Evolutionary conservation across 2,888 invertebrate species (phyloP), one percentile per base, ranked within the genome.

Genomic region (Drosophila paracracens): DNA sequence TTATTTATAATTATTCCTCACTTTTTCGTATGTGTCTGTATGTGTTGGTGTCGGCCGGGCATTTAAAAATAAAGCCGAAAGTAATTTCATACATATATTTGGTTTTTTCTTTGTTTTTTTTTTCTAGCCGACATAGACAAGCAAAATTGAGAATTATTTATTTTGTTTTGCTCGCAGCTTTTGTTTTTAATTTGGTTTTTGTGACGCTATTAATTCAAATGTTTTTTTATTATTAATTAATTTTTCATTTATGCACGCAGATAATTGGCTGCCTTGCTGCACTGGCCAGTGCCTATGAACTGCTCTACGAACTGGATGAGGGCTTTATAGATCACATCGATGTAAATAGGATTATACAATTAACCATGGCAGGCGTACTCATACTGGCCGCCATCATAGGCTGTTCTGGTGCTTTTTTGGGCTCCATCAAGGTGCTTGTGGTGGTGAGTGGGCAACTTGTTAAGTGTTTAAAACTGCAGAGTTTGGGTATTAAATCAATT

Each of bases 381-480:
- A 74, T 91, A 4, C 25, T 91, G 36, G 79, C 89, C 29, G 83
- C 91, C 3, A 71, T 92, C 46, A 74, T 92, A 8, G 91, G 91
- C 40, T 92, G 92, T 56, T 68, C 80, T 13, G 91, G 88, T 1
- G 89, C 92, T 11, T 83, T 87, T n/a, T 66, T 90, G 56, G 91
- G 91, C 25, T 91, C 91, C 29, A 88, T 91, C 29, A 91, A 88
- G 63, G 83, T 91, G 18, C 71, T 92, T 52, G 75, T 82, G 18
- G 64, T 85, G 77, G 91, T 91, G 58, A 76, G 90, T 46, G 29
- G 10, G 2, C 16, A 31, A 2, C 8, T 11, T 25, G 0, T 13
- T 18, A 10, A n/a, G 11, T 16, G 0, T 6, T 21, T 18, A 8
- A 21, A 7, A 25, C 16, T n/a, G 4, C 8, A n/a, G 7, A 25